These are phyloP conservation scores for Toxostoma redivivum DNA, from an alignment of 2,113 vertebrate genomes.

Conservation along the genomic window DNA sequence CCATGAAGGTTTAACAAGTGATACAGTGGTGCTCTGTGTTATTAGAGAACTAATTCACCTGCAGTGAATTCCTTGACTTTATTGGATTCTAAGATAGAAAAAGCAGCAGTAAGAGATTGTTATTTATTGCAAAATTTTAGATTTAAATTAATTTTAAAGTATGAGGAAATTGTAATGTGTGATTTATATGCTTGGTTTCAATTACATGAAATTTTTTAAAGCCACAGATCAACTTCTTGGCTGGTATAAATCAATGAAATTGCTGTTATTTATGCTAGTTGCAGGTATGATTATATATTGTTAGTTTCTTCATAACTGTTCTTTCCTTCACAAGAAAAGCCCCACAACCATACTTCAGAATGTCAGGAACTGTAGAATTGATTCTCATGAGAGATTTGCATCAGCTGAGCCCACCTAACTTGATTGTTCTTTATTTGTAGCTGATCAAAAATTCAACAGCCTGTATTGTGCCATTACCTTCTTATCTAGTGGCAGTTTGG, in stretches of 20 bases:
- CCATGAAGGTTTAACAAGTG: not conserved
- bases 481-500: not conserved
- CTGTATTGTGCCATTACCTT: not conserved
- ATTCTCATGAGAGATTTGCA: not conserved
- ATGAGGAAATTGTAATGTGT: not conserved
- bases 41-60: not conserved
- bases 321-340: not conserved
- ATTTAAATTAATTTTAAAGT: constrained; percentile 4
- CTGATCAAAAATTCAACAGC: not conserved
- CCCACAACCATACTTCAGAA: not conserved
- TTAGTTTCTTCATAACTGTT: not conserved
- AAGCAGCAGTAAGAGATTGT: not conserved
- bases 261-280: not conserved
- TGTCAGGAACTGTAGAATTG: not conserved
- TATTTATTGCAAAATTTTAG: not conserved
- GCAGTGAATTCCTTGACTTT: not conserved
- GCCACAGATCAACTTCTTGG: not conserved
- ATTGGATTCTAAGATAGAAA: not conserved
- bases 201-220: not conserved
- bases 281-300: not conserved
- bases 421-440: not conserved
- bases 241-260: not conserved
- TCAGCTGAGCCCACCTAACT: not conserved
- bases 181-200: constrained; percentile 7
- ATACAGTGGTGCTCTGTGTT: not conserved